Conservation (phyloP, 2,113 vertebrate species). For the Ivindomyrus marchei region DNA sequence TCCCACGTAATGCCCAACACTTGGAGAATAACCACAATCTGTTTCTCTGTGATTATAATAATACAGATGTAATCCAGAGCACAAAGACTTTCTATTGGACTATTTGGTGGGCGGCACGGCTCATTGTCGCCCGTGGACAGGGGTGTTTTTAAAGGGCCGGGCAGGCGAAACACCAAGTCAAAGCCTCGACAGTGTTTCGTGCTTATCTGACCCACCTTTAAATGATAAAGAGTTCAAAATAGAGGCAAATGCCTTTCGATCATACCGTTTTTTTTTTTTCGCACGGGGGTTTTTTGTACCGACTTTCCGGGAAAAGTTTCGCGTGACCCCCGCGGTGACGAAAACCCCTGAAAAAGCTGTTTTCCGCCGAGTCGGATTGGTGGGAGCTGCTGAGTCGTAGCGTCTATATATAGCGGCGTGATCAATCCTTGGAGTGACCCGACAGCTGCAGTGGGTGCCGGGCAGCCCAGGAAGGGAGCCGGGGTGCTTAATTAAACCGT, state of each 20-base stretch:
- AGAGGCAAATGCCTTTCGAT: not conserved
- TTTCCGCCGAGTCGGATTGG: not conserved
- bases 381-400: constrained; percentile 20
- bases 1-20: not conserved
- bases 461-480: constrained; percentile 7
- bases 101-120: not conserved
- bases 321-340: not conserved
- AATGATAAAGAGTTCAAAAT: not conserved
- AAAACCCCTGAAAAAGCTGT: not conserved
- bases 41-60: not conserved
- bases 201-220: not conserved
- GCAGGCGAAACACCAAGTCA: not conserved
- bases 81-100: not conserved
- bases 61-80: not conserved
- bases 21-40: not conserved
- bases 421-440: constrained; percentile 20
- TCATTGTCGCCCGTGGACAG: not conserved
- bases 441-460: constrained; percentile 6
- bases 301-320: constrained; percentile 1
- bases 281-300: not conserved
- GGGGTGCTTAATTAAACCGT: constrained; percentile 19
- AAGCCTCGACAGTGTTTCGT: not conserved
- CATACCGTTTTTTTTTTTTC: not conserved
- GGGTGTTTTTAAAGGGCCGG: not conserved
- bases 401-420: constrained; percentile 19